A percentile compares a stretch with the other conserved stretches of the same genome.
phyloP scores from a whole-genome alignment of 2,888 invertebrate genomes.

The Auanema sp. region DNA sequence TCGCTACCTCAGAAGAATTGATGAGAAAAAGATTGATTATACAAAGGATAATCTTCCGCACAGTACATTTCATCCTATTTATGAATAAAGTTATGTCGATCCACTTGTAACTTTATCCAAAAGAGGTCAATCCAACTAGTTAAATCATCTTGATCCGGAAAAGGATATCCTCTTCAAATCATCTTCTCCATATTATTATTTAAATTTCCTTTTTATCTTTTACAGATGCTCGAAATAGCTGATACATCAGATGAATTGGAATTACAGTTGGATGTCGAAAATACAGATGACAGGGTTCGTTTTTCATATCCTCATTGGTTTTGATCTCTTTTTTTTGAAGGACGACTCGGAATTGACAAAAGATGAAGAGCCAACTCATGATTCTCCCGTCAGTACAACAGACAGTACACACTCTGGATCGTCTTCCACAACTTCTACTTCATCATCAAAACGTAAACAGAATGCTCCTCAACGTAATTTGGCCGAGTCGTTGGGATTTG shows the following conservation, averaged over 20 bases:
- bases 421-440: not conserved
- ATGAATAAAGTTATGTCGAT: slow-evolving; percentile 2
- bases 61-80: not conserved
- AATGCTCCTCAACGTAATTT: slow-evolving; percentile 13
- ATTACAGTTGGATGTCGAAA: slow-evolving; percentile 18
- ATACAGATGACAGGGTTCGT: slow-evolving; percentile 8
- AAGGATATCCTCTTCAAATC: too few relatives aligned
- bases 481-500: slow-evolving; percentile 7
- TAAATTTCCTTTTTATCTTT: too few relatives aligned
- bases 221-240: slow-evolving; percentile 5
- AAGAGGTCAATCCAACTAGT: too few relatives aligned
- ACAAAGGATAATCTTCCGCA: too few relatives aligned
- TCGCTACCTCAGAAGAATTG: too few relatives aligned
- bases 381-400: slow-evolving; percentile 18
- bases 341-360: not conserved
- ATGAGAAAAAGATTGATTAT: too few relatives aligned
- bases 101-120: too few relatives aligned
- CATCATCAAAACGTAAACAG: slow-evolving; percentile 18
- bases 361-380: slow-evolving; percentile 7
- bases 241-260: slow-evolving; percentile 17
- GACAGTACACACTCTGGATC: not conserved
- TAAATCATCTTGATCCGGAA: too few relatives aligned
- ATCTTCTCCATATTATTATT: too few relatives aligned
- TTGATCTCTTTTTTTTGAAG: slow-evolving; percentile 8
- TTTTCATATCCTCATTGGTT: not conserved